These are phyloP conservation scores for Eurypyga helias DNA, from an alignment of 2,113 vertebrate genomes.

Conservation along the genomic window DNA sequence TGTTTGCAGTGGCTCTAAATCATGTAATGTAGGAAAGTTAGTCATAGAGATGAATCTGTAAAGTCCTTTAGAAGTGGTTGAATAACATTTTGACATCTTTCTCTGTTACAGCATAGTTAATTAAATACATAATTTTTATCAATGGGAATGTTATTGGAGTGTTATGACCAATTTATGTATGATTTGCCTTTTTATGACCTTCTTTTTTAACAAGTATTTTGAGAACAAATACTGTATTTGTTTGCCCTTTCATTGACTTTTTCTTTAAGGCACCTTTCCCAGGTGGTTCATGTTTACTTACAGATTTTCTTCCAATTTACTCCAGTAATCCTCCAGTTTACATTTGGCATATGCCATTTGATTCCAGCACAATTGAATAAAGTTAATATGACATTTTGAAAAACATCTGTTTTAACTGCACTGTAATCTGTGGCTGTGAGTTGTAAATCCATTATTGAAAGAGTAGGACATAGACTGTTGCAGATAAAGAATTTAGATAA, in stretches of 20 bases:
- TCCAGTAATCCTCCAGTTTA: not conserved
- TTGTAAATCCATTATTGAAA: not conserved
- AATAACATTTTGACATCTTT: not conserved
- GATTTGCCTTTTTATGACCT: not conserved
- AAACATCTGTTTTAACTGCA: not conserved
- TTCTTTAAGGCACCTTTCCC: not conserved
- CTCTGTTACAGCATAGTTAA: not conserved
- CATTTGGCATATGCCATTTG: not conserved
- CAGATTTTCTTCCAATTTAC: not conserved
- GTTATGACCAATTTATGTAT: not conserved
- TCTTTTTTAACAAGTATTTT: not conserved
- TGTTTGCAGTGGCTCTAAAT: not conserved
- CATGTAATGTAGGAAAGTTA: not conserved
- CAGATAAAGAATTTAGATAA: not conserved
- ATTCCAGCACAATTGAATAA: not conserved
- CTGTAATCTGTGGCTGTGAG: not conserved
- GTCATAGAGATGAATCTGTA: not conserved
- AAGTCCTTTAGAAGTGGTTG: not conserved
- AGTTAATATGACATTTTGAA: not conserved
- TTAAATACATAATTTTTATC: not conserved
- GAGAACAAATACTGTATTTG: not conserved
- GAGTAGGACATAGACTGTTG: not conserved
- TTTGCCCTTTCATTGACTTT: conserved; percentile 29
- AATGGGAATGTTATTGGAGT: not conserved
- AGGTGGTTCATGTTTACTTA: not conserved